Base-by-base conservation (phyloP, 64 coral and sea anemone species). In the Stylophora pistillata region DNA sequence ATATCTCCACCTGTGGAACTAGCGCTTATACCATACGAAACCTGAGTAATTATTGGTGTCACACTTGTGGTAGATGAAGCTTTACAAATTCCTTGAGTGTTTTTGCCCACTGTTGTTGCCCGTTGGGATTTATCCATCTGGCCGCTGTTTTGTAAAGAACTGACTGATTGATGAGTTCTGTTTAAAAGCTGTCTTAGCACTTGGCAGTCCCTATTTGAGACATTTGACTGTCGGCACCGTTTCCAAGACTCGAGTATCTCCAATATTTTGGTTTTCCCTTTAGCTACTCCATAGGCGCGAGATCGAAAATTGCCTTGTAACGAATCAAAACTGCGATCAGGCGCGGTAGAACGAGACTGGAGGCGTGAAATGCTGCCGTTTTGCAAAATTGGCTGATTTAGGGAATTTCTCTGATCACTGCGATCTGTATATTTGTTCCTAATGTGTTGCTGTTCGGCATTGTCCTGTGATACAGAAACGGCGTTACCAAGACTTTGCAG, bases 171-270 rank as follows among this genome's bases (percentile, higher is more conserved):
- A 37, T 21, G 20, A 15, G 10, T 23, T 6, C 21, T 16, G 26
- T 57, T 23, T 47, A 84, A 84, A n/a, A 84, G 61, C 41, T 84
- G 21, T 68, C 31, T 68, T 70, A 84, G 0, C n/a, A 69, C 60
- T 17, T 13, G 31, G 26, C 33, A 70, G 26, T 64, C 30, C 5
- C 53, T 69, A n/a, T 53, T 14, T 53, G 59, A 68, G n/a, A 21
- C 47, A 25, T 69, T 23, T 13, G 33, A 21, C 53, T n/a, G 58
- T 14, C 69, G 73, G 10, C 10, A 33, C 37, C 73, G 41, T 76
- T 41, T 53, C 80, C 60, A 69, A 11, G 61, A 84, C 7, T 68
- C 80, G 41, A 84, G 7, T n/a, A 70, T 64, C 69, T 53, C 16
- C 11, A 84, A 26, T 70, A 84, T 13, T 70, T 53, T 70, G 11